Percentiles rank a stretch among this genome's conserved stretches.
These are phyloP conservation scores for Lateolabrax maculatus DNA, from an alignment of 2,797 vertebrate genomes.

Conservation along the genomic window DNA sequence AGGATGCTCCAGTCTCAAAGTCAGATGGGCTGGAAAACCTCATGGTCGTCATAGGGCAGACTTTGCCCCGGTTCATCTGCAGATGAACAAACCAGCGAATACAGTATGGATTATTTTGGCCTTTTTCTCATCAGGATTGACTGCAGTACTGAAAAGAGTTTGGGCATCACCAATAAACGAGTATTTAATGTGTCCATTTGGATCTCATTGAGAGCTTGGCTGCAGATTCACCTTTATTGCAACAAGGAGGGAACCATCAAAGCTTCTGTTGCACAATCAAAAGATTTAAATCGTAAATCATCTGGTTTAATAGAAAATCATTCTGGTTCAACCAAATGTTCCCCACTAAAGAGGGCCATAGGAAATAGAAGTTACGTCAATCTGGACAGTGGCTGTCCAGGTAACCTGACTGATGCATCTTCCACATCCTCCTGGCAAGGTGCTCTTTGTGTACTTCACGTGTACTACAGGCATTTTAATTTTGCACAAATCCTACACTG, in stretches of 20 bases:
- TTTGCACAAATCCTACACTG: too few species aligned
- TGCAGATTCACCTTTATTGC: background rate
- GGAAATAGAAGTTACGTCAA: background rate
- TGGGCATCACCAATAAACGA: background rate
- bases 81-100: background rate
- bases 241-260: constrained; percentile 8
- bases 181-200: constrained; percentile 8
- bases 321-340: background rate
- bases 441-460: too few species aligned
- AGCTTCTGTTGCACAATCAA: background rate
- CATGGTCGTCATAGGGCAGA: background rate
- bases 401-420: background rate
- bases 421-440: background rate
- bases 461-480: too few species aligned
- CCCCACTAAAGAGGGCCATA: background rate
- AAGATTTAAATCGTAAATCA: background rate
- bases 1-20: background rate
- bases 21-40: background rate
- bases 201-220: constrained; percentile 17
- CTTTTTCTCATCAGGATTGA: background rate
- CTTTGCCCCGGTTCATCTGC: background rate
- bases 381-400: too few species aligned
- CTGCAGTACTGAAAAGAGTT: background rate
- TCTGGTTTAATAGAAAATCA: background rate
- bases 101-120: constrained; percentile 2